A percentile compares a stretch with the other conserved stretches of the same genome.
These are phyloP conservation scores for Helicoverpa zea DNA, from an alignment of 1,140 invertebrate species.

Conservation along the genomic window DNA sequence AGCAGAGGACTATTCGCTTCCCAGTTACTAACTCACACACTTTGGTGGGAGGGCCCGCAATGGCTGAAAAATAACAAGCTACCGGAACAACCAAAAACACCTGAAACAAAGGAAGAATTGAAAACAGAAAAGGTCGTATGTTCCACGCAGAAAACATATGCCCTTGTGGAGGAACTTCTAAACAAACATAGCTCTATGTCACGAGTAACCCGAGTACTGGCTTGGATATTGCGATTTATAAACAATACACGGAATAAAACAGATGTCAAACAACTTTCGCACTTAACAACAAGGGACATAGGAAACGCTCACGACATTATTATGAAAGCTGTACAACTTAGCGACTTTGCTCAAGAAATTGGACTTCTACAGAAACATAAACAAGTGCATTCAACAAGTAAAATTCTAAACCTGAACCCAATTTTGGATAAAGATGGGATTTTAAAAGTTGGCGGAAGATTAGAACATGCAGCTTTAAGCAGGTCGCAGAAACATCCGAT, in stretches of 20 bases:
- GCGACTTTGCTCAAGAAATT: background rate
- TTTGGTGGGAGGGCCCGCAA: background rate
- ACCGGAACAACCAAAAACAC: background rate
- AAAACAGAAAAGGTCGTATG: background rate
- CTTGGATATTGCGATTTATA: background rate
- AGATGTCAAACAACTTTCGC: background rate
- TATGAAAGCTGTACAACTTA: background rate
- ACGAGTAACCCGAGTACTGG: background rate
- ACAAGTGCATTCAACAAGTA: background rate
- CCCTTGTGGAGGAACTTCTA: background rate
- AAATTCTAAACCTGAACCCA: background rate
- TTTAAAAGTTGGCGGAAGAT: background rate
- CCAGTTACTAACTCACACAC: background rate
- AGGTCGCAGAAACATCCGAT: background rate
- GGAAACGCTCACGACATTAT: too few relatives aligned
- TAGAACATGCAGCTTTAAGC: background rate
- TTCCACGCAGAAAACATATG: background rate
- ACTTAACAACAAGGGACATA: too few relatives aligned
- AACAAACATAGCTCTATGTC: background rate
- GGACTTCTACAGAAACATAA: background rate
- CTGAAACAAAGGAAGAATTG: background rate
- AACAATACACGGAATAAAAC: background rate
- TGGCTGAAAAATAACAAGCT: conserved; percentile 1
- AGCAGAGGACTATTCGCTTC: background rate
- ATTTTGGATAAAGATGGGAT: background rate